Conservation (phyloP, 2,888 invertebrate species). For the Drosophila nr. perissopoda region DNA sequence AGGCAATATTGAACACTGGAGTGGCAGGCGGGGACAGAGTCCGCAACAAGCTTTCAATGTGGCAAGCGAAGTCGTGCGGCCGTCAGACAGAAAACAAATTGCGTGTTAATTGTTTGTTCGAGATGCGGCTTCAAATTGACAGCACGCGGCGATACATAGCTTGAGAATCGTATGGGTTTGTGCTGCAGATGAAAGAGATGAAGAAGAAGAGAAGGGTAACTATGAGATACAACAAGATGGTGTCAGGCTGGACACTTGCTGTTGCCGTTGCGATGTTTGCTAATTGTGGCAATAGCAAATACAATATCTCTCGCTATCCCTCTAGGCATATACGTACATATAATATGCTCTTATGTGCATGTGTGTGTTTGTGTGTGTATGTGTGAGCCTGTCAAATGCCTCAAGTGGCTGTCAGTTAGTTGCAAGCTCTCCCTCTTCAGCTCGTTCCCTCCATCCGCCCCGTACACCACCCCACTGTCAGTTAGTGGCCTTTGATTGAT, state of each 20-base stretch:
- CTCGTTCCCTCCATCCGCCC: neutral
- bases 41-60: neutral
- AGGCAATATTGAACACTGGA: constrained; percentile 33
- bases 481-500: constrained; percentile 53
- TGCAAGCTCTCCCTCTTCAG: constrained; percentile 12
- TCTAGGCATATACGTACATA: neutral
- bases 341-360: neutral
- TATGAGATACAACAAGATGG: constrained; percentile 2
- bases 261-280: constrained; percentile 36
- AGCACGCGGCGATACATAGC: constrained; percentile 18
- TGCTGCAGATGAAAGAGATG: neutral
- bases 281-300: constrained; percentile 49
- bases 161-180: constrained; percentile 17
- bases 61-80: constrained; percentile 11
- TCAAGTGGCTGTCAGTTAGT: constrained; percentile 45
- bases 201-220: neutral
- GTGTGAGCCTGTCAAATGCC: constrained; percentile 43
- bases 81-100: constrained; percentile 23
- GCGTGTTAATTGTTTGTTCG: constrained; percentile 56
- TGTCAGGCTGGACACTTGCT: constrained; percentile 14
- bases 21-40: constrained; percentile 13
- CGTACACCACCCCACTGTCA: constrained; percentile 2
- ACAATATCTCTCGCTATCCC: constrained; percentile 26
- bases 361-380: neutral
- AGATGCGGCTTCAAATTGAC: constrained; percentile 42